Evolutionary conservation across 1,140 invertebrate species (phyloP).

Genomic region (honey bee (Apis mellifera)): Amel_HAv3.1 CM009942.2:5155001-5155500

Average conservation of each 20-base stretch:
- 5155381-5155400: slow-evolving; percentile 50
- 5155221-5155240: neutral
- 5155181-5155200: no score
- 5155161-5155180: neutral
- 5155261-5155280: slow-evolving; percentile 70
- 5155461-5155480: slow-evolving; percentile 65
- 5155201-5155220: neutral
- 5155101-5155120: neutral
- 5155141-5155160: neutral
- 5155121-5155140: no score
- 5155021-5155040: slow-evolving; percentile 91
- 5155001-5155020: slow-evolving; percentile 89
- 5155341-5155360: slow-evolving; percentile 73
- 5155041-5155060: slow-evolving; percentile 93
- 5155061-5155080: slow-evolving; percentile 80
- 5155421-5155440: slow-evolving; percentile 47
- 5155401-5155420: slow-evolving; percentile 23
- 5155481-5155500: neutral
- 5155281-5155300: slow-evolving; percentile 61
- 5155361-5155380: slow-evolving; percentile 30
- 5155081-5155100: slow-evolving; percentile 53
- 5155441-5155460: slow-evolving; percentile 70
- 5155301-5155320: slow-evolving; percentile 71
- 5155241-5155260: slow-evolving; percentile 75
- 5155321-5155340: slow-evolving; percentile 72